These are phyloP conservation scores for Pedionomus torquatus DNA, from an alignment of 2,113 vertebrate species.

Conservation along the genomic window DNA sequence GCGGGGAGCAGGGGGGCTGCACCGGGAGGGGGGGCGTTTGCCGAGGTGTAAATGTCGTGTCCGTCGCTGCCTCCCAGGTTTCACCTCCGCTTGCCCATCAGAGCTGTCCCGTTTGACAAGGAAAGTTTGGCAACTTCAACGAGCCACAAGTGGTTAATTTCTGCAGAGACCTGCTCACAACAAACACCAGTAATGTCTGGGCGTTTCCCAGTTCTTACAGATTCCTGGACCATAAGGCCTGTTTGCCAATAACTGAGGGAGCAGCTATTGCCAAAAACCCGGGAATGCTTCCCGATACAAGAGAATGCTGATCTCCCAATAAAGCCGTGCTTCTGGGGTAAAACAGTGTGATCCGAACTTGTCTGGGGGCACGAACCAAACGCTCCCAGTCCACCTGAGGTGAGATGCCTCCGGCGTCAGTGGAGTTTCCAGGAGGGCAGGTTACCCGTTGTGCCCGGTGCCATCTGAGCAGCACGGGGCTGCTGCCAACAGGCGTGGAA, in stretches of 20 bases:
- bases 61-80: background rate
- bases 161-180: background rate
- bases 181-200: background rate
- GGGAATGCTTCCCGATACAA: background rate
- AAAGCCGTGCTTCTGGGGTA: background rate
- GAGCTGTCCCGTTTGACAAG: background rate
- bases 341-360: background rate
- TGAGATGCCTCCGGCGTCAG: background rate
- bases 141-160: background rate
- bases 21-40: slow-evolving; percentile 46
- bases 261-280: background rate
- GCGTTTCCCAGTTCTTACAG: background rate
- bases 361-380: background rate
- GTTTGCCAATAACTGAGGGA: background rate
- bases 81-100: background rate
- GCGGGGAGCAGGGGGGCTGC: background rate
- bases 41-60: slow-evolving; percentile 61
- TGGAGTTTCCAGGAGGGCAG: background rate
- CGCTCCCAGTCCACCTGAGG: background rate
- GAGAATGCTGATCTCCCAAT: background rate
- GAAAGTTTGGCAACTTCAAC: background rate
- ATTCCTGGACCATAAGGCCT: background rate
- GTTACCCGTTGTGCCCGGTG: background rate
- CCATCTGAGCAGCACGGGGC: background rate
- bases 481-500: background rate